A percentile compares a stretch with the other conserved stretches of the same genome.
phyloP scores from a whole-genome alignment of 2,113 vertebrate species.

The Bungarus multicinctus region DNA sequence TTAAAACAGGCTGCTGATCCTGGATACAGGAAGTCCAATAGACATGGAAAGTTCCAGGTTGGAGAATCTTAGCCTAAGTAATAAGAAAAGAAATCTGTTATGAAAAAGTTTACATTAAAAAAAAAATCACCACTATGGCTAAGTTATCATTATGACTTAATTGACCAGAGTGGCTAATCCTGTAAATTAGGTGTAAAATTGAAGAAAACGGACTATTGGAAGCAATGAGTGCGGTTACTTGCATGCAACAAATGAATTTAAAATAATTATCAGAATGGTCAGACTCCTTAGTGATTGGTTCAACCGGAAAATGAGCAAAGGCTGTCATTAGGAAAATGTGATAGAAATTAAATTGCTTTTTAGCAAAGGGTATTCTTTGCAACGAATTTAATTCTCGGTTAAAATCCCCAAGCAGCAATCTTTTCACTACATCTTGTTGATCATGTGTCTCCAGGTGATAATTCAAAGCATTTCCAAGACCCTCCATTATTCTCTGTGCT shows the following conservation, averaged over 20 bases:
- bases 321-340: slow-evolving; percentile 1
- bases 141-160: slow-evolving; percentile 2
- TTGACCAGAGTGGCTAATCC: not conserved
- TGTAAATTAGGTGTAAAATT: slow-evolving; percentile 4
- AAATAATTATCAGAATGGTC: slow-evolving; percentile 6
- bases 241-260: not conserved
- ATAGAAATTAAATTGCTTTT: slow-evolving; percentile 29
- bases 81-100: not conserved
- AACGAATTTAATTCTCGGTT: slow-evolving; percentile 18
- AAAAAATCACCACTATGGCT: not conserved
- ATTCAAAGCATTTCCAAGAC: not conserved
- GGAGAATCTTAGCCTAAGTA: not conserved
- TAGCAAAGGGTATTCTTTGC: not conserved
- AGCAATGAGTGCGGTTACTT: not conserved
- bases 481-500: not conserved
- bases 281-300: not conserved
- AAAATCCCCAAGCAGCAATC: not conserved
- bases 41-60: not conserved
- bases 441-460: not conserved
- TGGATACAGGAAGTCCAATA: not conserved
- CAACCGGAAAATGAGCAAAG: not conserved
- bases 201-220: not conserved
- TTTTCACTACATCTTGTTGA: not conserved
- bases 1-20: not conserved
- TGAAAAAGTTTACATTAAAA: not conserved